Evolutionary conservation across 2,797 vertebrate species (phyloP).

Genomic region (Meriones psammophilus): DNA sequence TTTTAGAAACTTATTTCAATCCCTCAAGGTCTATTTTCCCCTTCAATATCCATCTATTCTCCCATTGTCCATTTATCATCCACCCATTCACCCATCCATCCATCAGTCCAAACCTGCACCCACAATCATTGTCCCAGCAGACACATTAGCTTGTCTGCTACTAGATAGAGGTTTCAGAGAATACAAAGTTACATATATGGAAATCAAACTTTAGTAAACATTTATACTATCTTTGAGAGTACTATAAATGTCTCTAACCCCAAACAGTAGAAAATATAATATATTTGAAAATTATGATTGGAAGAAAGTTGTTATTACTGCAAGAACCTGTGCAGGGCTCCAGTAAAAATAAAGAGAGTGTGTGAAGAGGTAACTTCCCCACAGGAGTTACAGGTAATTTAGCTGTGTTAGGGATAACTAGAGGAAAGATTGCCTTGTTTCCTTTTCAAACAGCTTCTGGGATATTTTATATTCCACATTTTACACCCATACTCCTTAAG

Average conservation of each 20-base stretch:
- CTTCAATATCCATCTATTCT: neutral
- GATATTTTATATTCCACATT: neutral
- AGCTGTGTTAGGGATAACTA: neutral
- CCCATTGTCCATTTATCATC: neutral
- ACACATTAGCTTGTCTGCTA: neutral
- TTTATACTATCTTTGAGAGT: constrained; percentile 25
- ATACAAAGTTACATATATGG: neutral
- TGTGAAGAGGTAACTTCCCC: neutral
- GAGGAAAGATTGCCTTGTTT: neutral
- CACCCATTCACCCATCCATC: neutral
- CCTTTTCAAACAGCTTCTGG: neutral
- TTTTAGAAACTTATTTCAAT: constrained; percentile 55
- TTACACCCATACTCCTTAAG: neutral
- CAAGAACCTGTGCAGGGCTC: neutral
- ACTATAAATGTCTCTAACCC: neutral
- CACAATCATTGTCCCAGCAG: neutral
- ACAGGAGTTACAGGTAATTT: neutral
- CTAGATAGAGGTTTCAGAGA: neutral
- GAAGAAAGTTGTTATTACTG: constrained; percentile 7
- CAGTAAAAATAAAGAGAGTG: neutral
- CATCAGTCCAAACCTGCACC: neutral
- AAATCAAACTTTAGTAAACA: constrained; percentile 39
- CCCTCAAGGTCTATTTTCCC: constrained; percentile 26
- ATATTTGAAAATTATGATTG: constrained; percentile 15
- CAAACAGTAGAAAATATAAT: constrained; percentile 6